Evolutionary conservation across 2,888 invertebrate species (phyloP).

Genomic region (Poecilobothrus nobilitatus): DNA sequence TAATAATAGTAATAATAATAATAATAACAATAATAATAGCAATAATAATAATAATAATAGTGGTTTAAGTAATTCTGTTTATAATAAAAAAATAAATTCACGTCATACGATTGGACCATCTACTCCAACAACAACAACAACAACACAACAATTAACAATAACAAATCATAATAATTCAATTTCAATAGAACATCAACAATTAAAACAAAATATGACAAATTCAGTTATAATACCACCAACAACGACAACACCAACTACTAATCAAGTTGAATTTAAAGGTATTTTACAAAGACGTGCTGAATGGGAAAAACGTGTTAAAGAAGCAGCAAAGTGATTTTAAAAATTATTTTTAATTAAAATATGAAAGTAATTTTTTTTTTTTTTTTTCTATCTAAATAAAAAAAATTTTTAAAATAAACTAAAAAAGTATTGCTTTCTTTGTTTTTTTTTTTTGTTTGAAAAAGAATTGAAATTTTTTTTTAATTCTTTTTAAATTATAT

Average conservation of each 20-base stretch:
- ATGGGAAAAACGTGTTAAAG: constrained; percentile 69
- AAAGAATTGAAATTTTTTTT: too few relatives aligned
- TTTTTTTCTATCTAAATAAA: not conserved
- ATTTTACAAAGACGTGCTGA: constrained; percentile 67
- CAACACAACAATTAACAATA: constrained; percentile 21
- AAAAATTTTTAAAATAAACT: too few relatives aligned
- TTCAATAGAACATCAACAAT: constrained; percentile 13
- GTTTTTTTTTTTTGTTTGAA: too few relatives aligned
- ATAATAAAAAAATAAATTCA: not conserved
- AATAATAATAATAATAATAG: not conserved
- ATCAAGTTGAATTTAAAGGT: constrained; percentile 51
- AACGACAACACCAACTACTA: constrained; percentile 18
- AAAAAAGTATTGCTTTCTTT: too few relatives aligned
- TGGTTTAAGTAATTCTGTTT: not conserved
- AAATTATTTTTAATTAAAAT: too few relatives aligned
- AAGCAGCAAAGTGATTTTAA: constrained; percentile 43
- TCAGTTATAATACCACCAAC: constrained; percentile 15
- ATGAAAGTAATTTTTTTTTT: not conserved
- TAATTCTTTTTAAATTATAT: too few relatives aligned
- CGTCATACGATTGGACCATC: constrained; percentile 19
- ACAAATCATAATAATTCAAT: too few relatives aligned
- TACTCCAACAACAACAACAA: constrained; percentile 21
- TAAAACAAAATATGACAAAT: too few relatives aligned
- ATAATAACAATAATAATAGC: constrained; percentile 15
- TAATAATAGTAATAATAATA: constrained; percentile 28